A percentile compares a stretch with the other conserved stretches of the same genome.
Evolutionary conservation across 2,888 invertebrate species (phyloP).

Genomic region (Acrobasis consociella): DNA sequence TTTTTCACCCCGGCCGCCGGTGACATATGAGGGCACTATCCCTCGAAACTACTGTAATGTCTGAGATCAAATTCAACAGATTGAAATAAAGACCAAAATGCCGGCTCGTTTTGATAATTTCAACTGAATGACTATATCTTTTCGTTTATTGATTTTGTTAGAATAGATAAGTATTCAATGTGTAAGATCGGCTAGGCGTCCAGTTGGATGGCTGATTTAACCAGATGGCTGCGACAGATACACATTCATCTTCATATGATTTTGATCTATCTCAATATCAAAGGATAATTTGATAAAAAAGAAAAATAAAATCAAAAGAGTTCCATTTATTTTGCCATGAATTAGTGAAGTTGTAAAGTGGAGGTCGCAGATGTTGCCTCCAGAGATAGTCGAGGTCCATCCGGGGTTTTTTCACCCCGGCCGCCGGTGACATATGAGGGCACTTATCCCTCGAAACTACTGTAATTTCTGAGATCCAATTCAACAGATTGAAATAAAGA

Average conservation of each 20-base stretch:
- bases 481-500: slow-evolving; percentile 61
- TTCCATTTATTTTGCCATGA: slow-evolving; percentile 53
- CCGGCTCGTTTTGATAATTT: slow-evolving; percentile 31
- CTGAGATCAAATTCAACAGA: slow-evolving; percentile 59
- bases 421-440: slow-evolving; percentile 60
- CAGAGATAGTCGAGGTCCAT: slow-evolving; percentile 46
- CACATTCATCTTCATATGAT: no score
- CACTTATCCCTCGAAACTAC: slow-evolving; percentile 72
- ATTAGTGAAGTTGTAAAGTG: slow-evolving; percentile 57
- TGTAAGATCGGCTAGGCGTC: no score
- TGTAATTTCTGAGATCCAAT: slow-evolving; percentile 66
- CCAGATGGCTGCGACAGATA: no score
- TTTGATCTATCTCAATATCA: no score
- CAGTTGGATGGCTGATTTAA: no score
- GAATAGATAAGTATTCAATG: no score
- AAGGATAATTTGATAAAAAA: no score
- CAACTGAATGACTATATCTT: neutral
- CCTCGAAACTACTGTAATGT: slow-evolving; percentile 70
- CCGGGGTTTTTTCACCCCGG: slow-evolving; percentile 47
- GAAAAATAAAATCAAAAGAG: slow-evolving; percentile 37
- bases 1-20: slow-evolving; percentile 47
- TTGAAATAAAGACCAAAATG: slow-evolving; percentile 57
- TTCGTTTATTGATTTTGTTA: no score
- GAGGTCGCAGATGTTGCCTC: slow-evolving; percentile 40
- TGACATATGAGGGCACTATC: slow-evolving; percentile 70